Percentiles rank a stretch among this genome's conserved stretches.
phyloP scores from a whole-genome alignment of 2,113 vertebrate species.

The Scolopax mira region DNA sequence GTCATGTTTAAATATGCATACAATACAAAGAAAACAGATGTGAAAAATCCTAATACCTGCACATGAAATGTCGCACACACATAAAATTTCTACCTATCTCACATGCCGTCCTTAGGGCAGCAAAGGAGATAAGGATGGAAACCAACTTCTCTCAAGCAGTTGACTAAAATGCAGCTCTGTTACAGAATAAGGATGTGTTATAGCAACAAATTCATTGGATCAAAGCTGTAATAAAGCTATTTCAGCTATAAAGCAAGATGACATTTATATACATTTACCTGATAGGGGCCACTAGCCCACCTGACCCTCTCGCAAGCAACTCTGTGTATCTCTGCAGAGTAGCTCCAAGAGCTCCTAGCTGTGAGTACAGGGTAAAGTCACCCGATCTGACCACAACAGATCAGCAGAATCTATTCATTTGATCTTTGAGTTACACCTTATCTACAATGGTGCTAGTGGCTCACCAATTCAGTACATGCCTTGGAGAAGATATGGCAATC shows the following conservation, averaged over 20 bases:
- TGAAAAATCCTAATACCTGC: not conserved
- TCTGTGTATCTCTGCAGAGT: not conserved
- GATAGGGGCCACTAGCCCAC: not conserved
- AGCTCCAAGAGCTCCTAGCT: not conserved
- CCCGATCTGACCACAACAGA: not conserved
- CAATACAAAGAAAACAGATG: not conserved
- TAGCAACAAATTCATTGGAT: not conserved
- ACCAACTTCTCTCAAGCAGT: not conserved
- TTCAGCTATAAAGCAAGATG: not conserved
- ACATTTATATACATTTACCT: not conserved
- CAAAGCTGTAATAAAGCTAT: not conserved
- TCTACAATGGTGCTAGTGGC: not conserved
- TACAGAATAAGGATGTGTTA: not conserved
- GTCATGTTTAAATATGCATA: not conserved
- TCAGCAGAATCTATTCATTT: not conserved
- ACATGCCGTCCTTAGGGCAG: rapidly evolving
- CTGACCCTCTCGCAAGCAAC: not conserved
- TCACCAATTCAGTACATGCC: not conserved
- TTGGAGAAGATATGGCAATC: not conserved
- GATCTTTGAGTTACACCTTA: not conserved
- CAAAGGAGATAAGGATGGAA: not conserved
- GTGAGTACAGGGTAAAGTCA: not conserved
- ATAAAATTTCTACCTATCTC: not conserved
- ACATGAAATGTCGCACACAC: rapidly evolving
- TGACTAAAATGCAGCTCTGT: not conserved